A percentile compares a stretch with the other conserved stretches of the same genome.
phyloP scores from a whole-genome alignment of 1,140 invertebrate species.

The Tribolium castaneum region DNA sequence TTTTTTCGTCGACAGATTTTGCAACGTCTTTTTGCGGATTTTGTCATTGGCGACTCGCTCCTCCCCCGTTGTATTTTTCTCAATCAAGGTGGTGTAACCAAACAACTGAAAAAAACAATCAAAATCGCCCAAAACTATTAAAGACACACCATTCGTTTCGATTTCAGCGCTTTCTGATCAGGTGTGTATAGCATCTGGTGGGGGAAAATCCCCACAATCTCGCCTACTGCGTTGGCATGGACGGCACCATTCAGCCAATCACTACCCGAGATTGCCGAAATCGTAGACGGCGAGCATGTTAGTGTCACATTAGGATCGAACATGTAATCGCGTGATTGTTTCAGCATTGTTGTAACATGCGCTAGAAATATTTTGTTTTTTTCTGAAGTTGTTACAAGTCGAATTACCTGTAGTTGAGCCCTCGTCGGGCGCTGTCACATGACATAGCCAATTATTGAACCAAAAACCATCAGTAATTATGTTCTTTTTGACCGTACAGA shows the following conservation, averaged over 20 bases:
- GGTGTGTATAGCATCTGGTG: constrained; percentile 46
- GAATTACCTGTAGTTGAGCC: constrained; percentile 38
- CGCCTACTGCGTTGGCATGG: constrained; percentile 52
- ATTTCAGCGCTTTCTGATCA: constrained; percentile 20
- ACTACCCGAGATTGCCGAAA: constrained; percentile 49
- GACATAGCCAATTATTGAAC: constrained; percentile 54
- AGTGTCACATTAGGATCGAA: constrained; percentile 28
- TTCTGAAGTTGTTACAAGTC: not conserved
- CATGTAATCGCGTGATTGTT: constrained; percentile 48
- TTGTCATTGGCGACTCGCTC: constrained; percentile 35
- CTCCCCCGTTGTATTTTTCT: constrained; percentile 39
- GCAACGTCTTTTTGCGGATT: not conserved
- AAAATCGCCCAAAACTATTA: too few relatives aligned
- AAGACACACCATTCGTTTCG: constrained; percentile 15
- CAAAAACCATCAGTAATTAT: constrained; percentile 55
- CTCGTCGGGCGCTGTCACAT: constrained; percentile 49
- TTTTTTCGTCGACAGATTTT: constrained; percentile 4
- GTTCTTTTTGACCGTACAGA: constrained; percentile 40
- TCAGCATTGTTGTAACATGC: constrained; percentile 16
- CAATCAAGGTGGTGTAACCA: constrained; percentile 48
- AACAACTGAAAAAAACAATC: constrained; percentile 46
- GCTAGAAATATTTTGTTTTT: not conserved
- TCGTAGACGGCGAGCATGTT: constrained; percentile 41
- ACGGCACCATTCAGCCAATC: constrained; percentile 58
- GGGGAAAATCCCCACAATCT: constrained; percentile 51